A percentile compares a stretch with the other conserved stretches of the same genome.
These are phyloP conservation scores for Psittacula cyanocephala DNA, from an alignment of 2,113 vertebrate species.

Conservation along the genomic window DNA sequence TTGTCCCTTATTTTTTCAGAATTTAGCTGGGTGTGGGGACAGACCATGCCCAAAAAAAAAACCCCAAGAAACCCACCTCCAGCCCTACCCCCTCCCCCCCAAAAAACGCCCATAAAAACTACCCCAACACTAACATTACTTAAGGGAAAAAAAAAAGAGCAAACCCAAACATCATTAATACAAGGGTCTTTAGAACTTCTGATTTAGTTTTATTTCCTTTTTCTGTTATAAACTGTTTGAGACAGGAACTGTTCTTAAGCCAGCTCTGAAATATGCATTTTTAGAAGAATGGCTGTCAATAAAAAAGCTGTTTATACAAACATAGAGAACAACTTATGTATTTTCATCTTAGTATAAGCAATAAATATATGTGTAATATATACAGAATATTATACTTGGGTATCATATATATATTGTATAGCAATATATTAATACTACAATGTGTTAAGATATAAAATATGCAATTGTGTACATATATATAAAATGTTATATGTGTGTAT, in stretches of 20 bases:
- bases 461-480: not conserved
- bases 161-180: not conserved
- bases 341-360: not conserved
- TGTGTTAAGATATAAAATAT: not conserved
- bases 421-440: not conserved
- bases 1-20: not conserved
- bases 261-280: not conserved
- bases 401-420: not conserved
- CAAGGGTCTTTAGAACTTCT: not conserved
- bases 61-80: not conserved
- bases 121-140: not conserved
- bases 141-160: not conserved
- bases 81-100: no score
- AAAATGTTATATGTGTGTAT: not conserved
- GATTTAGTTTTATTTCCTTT: not conserved
- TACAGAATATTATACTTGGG: not conserved
- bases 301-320: not conserved
- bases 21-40: not conserved
- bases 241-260: not conserved
- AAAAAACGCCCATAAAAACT: not conserved
- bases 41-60: no score
- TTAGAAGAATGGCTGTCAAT: not conserved
- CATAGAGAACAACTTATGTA: fast-evolving
- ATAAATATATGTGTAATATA: not conserved
- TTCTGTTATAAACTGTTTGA: not conserved